A percentile compares a stretch with the other conserved stretches of the same genome.
Evolutionary conservation across 2,113 vertebrate genomes (phyloP).

Genomic region (Indicator indicator): DNA sequence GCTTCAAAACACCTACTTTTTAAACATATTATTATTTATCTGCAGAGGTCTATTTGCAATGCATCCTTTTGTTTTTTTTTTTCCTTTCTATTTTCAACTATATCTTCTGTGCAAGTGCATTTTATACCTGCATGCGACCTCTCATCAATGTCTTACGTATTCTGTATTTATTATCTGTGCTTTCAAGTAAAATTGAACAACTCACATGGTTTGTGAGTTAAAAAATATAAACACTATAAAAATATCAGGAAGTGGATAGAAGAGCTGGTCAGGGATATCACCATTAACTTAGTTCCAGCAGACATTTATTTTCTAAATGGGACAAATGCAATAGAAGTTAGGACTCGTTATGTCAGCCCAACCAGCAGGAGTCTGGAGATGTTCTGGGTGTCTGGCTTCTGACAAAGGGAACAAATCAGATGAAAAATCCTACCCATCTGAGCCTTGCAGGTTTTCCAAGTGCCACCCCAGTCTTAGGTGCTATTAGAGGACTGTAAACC

Average conservation of each 20-base stretch:
- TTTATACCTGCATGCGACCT: not conserved
- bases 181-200: not conserved
- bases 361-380: not conserved
- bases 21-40: not conserved
- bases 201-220: not conserved
- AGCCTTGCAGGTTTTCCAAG: not conserved
- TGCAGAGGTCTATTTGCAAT: not conserved
- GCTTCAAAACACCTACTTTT: not conserved
- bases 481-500: not conserved
- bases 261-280: not conserved
- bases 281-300: not conserved
- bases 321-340: not conserved
- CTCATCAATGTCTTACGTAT: not conserved
- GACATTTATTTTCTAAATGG: not conserved
- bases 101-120: not conserved
- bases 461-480: not conserved
- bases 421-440: not conserved
- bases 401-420: not conserved
- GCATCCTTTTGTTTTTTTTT: not conserved
- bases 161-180: not conserved
- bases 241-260: not conserved
- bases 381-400: not conserved
- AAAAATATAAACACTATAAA: not conserved
- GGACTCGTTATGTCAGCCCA: not conserved
- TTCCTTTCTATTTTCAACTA: not conserved